Base-by-base conservation (phyloP, 2,888 invertebrate species). In the Drosophila melanosoma region DNA sequence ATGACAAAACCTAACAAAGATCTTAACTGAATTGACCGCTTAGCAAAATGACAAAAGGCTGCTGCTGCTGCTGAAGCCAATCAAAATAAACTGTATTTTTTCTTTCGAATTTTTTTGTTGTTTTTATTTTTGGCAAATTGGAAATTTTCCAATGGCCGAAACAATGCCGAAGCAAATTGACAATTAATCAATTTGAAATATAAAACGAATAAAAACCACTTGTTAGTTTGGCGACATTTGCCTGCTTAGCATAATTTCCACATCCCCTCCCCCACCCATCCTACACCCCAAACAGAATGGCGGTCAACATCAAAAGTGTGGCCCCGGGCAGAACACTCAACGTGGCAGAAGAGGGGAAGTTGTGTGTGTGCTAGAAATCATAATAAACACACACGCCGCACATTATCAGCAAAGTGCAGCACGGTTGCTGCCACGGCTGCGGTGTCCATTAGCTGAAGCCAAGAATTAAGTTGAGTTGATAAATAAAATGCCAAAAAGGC, bases 341-440 rank as follows among this genome's bases (percentile, higher is more conserved):
- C 29, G 42, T 12, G 3, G 42, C 3, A 38, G 23, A 7, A 26
- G 15, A 6, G 33, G 45, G 32, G 1, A 20, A 20, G 29, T 36
- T 2, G 32, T 72, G 53, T 72, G 53, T 60, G 71, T 71, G 88
- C 69, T 72, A 68, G 63, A 79, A 90, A 88, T 84, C 89, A 90
- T 72, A 86, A 86, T 83, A 86, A 90, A 90, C 90, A 89, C 89
- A 86, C 89, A 89, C 89, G 84, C 59, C 75, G 61, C 88, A 79
- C 82, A 84, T 90, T 90, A 87, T 86, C 90, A 73, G 82, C 72
- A 74, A 89, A 89, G 90, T 86, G 85, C 87, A 87, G 75, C 64
- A 20, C 48, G 60, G 15, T 5, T 15, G 45, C 45, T 20, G 42
- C 42, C 6, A 6, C n/a, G 15, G 36, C 17, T 26, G 26, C 15